Conservation (phyloP, 2,888 invertebrate genomes). For the Agrilus cyanescens region DNA sequence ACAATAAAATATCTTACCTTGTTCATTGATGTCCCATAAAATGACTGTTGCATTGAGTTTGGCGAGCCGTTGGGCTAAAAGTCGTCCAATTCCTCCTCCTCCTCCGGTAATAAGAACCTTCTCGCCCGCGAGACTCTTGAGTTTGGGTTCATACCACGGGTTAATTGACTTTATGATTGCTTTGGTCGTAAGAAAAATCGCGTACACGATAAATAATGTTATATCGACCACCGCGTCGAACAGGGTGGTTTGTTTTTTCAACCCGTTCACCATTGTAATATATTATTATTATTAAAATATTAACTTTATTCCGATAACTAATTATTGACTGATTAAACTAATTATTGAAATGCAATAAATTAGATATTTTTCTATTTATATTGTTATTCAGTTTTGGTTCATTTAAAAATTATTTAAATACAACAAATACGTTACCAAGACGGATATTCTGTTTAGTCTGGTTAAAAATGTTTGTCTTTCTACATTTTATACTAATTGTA, state of each 20-base stretch:
- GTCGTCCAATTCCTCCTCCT: conserved; percentile 73
- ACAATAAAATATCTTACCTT: conserved; percentile 44
- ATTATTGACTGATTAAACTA: too few relatives aligned
- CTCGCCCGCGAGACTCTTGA: conserved; percentile 62
- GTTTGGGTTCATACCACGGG: conserved; percentile 47
- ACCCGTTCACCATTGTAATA: conserved; percentile 10
- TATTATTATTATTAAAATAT: too few relatives aligned
- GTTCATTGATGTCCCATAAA: conserved; percentile 81
- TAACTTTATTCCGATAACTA: too few relatives aligned
- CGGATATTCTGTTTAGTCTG: too few relatives aligned
- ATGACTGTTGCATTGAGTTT: conserved; percentile 68
- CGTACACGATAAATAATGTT: conserved; percentile 27
- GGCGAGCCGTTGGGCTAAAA: conserved; percentile 62
- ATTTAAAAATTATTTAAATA: too few relatives aligned
- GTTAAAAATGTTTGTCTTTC: too few relatives aligned
- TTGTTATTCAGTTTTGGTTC: too few relatives aligned
- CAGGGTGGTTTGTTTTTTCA: conserved; percentile 33
- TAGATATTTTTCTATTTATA: too few relatives aligned
- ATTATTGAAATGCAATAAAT: too few relatives aligned
- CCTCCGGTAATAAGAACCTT: conserved; percentile 82
- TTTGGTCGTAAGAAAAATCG: conserved; percentile 39
- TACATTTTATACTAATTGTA: too few relatives aligned
- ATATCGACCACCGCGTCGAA: conserved; percentile 46
- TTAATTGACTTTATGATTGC: conserved; percentile 35
- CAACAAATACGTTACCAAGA: too few relatives aligned